phyloP scores from a whole-genome alignment of 2,797 vertebrate species.

The Aeoliscus strigatus region DNA sequence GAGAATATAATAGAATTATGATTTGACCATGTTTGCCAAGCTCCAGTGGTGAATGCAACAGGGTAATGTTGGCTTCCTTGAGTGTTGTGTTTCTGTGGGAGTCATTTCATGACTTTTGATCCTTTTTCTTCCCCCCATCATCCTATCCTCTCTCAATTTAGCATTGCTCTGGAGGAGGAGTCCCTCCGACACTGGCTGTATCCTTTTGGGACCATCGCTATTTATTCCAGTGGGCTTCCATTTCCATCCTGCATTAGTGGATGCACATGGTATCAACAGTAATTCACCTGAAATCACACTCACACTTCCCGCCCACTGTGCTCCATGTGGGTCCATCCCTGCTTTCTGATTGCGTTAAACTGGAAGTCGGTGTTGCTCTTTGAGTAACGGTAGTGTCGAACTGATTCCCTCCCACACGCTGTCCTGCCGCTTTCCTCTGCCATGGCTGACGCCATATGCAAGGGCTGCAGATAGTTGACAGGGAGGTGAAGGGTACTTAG shows the following conservation, averaged over 20 bases:
- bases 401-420: constrained; percentile 57
- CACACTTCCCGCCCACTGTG: constrained; percentile 27
- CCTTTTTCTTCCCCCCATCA: constrained; percentile 45
- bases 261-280: constrained; percentile 20
- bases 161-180: constrained; percentile 43
- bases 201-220: constrained; percentile 21
- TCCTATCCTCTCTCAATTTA: constrained; percentile 41
- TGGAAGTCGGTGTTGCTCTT: constrained; percentile 50
- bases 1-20: constrained; percentile 3
- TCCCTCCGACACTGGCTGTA: constrained; percentile 47
- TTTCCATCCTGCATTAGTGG: constrained; percentile 24
- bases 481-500: constrained; percentile 52
- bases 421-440: constrained; percentile 29
- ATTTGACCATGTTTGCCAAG: constrained; percentile 18
- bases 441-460: constrained; percentile 31
- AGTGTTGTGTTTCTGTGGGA: constrained; percentile 43
- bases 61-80: constrained; percentile 13
- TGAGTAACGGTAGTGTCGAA: constrained; percentile 52
- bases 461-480: constrained; percentile 39
- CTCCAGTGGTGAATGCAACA: constrained; percentile 1
- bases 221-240: constrained; percentile 24
- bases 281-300: constrained; percentile 40
- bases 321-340: constrained; percentile 43
- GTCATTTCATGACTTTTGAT: constrained; percentile 46
- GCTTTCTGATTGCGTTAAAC: constrained; percentile 45